Evolutionary conservation across 2,113 vertebrate genomes (phyloP), one percentile per base, ranked within the genome.

Genomic region (Gasterosteus nipponicus): DNA sequence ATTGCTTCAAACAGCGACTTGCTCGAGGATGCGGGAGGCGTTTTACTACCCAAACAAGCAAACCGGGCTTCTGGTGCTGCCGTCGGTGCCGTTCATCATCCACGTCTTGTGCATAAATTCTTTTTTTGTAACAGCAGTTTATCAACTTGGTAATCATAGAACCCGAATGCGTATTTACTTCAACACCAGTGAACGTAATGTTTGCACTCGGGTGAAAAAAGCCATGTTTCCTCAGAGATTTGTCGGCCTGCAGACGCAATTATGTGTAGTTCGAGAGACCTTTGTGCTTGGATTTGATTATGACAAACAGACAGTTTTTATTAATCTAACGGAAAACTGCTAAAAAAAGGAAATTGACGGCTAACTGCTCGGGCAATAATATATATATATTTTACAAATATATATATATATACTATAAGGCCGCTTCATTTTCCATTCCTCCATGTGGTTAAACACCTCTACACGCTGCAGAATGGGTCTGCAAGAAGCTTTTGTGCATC

Each of bases 1-100:
- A 84, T 72, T 75, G 69, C 81, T 44, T 89, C 77, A 79, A 85
- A 86, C 81, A 66, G 7, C 72, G 10, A 44, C 70, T 22, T 10
- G 60, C 76, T 80, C 47, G 62, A 77, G 22, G 73, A 65, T 53
- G 67, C 69, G 29, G 57, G 62, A 1, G 29, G 10, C 49, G 63
- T 77, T 80, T 80, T 56, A 41, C 44, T 19, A 49, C 31, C 54
- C 70, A 78, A 68, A 63, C 58, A 80, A 67, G 41, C 33, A 35
- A 35, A 5, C 53, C 61, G 16, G 59, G 44, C 49, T 76, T 77
- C 18, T 33, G 22, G 22, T 42, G 18, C n/a, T 66, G 44, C 67
- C 76, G 22, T 58, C 78, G 53, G 58, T 46, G 26, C 35, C 42
- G 51, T 62, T 19, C 54, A 1, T 12, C 1, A 57, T 69, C 22